phyloP scores from a whole-genome alignment of 2,113 vertebrate genomes.

The Notothenia rossii region DNA sequence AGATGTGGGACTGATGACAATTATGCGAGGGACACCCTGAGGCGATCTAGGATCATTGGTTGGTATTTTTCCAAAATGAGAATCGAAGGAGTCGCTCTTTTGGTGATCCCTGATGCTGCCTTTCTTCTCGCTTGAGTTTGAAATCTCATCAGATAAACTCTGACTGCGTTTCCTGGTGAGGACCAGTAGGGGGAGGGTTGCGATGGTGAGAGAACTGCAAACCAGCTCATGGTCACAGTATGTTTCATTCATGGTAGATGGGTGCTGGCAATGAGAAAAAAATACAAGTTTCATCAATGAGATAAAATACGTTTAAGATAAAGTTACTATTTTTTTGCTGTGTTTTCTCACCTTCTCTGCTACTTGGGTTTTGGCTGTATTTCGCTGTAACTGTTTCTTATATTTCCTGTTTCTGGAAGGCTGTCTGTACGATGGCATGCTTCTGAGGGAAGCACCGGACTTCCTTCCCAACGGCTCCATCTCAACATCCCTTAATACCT shows the following conservation, averaged over 20 bases:
- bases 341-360: conserved; percentile 68
- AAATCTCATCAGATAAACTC: conserved; percentile 59
- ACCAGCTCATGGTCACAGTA: conserved; percentile 69
- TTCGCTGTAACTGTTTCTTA: conserved; percentile 46
- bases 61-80: conserved; percentile 29
- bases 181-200: conserved; percentile 70
- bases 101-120: neutral
- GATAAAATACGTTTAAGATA: neutral
- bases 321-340: neutral
- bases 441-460: conserved; percentile 59
- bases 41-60: neutral
- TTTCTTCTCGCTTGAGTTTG: conserved; percentile 4
- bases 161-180: conserved; percentile 68
- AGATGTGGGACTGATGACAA: conserved; percentile 77
- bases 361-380: conserved; percentile 29
- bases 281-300: neutral
- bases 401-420: conserved; percentile 55
- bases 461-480: conserved; percentile 61
- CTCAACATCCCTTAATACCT: conserved; percentile 75
- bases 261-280: conserved; percentile 41
- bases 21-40: conserved; percentile 72
- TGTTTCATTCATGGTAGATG: conserved; percentile 48
- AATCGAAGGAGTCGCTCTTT: conserved; percentile 63
- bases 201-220: conserved; percentile 70
- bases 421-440: conserved; percentile 43